Evolutionary conservation across 1,140 invertebrate genomes (phyloP).

Genomic region (Drosophila sp.): DNA sequence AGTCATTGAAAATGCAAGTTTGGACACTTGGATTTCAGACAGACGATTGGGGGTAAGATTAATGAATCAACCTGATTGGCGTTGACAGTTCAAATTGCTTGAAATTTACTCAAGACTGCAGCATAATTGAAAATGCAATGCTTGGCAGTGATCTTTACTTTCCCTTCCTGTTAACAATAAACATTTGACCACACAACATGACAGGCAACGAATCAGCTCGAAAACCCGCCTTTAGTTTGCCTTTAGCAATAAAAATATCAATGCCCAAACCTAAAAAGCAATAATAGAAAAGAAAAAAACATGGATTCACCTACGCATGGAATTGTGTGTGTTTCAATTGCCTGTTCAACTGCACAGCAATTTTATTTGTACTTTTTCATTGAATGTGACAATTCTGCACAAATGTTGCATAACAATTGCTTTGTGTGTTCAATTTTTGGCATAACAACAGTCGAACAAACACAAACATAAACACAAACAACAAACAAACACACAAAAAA

Average conservation of each 20-base stretch:
- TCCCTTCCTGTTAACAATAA: slow-evolving; percentile 68
- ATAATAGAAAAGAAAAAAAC: slow-evolving; percentile 10
- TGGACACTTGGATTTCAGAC: neutral
- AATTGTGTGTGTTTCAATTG: slow-evolving; percentile 33
- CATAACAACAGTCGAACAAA: slow-evolving; percentile 64
- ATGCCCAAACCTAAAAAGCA: neutral
- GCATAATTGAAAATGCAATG: neutral
- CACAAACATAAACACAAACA: slow-evolving; percentile 19
- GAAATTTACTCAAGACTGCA: slow-evolving; percentile 10
- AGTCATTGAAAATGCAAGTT: slow-evolving; percentile 9
- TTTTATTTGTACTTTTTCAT: slow-evolving; percentile 68
- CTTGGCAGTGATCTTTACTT: slow-evolving; percentile 3
- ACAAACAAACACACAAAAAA: slow-evolving; percentile 22
- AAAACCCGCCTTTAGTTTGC: slow-evolving; percentile 40
- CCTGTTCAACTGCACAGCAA: slow-evolving; percentile 66
- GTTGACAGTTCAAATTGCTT: slow-evolving; percentile 61
- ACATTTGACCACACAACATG: slow-evolving; percentile 77
- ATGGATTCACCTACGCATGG: neutral
- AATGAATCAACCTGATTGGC: slow-evolving; percentile 51
- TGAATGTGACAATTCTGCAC: slow-evolving; percentile 70
- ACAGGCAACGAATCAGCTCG: slow-evolving; percentile 57
- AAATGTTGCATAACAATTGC: slow-evolving; percentile 82
- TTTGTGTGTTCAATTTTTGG: slow-evolving; percentile 82
- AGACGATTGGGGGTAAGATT: neutral
- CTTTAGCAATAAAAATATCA: slow-evolving; percentile 68